Evolutionary conservation across 2,888 invertebrate species (phyloP).

Genomic region (Chrysopilus asiliformis): DNA sequence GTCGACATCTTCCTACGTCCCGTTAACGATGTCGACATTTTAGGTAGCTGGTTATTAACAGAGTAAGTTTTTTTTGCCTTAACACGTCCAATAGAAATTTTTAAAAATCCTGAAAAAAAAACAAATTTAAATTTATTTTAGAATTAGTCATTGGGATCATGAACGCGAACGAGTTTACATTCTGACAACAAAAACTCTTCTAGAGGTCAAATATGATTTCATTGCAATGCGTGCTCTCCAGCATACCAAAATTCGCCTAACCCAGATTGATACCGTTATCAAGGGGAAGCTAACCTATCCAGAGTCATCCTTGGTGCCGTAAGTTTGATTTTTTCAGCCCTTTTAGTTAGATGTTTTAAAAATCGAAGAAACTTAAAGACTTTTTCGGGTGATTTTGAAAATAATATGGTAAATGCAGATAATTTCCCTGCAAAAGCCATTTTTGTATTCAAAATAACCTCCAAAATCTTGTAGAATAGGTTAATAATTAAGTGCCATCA

Average conservation of each 20-base stretch:
- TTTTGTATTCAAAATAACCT: no score
- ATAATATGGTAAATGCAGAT: no score
- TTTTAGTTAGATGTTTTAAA: no score
- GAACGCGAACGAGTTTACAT: conserved; percentile 69
- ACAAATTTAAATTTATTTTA: conserved; percentile 31
- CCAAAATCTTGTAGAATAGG: no score
- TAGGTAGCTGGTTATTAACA: conserved; percentile 67
- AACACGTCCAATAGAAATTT: background rate
- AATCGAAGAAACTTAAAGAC: no score
- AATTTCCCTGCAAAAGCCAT: no score
- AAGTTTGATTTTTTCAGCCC: conserved; percentile 36
- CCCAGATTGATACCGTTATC: conserved; percentile 55
- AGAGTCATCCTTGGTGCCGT: conserved; percentile 68
- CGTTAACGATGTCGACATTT: conserved; percentile 53
- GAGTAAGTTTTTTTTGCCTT: conserved; percentile 46
- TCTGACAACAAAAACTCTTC: conserved; percentile 56
- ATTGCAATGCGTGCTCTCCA: conserved; percentile 64
- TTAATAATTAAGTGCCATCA: no score
- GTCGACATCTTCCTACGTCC: conserved; percentile 48
- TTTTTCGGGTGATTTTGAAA: no score
- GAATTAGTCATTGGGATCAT: conserved; percentile 78
- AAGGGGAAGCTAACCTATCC: conserved; percentile 74
- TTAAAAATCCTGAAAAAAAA: background rate
- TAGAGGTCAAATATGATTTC: conserved; percentile 73
- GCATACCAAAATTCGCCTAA: conserved; percentile 52